phyloP scores from a whole-genome alignment of 2,888 invertebrate species.

The Drosophila tanythrix region DNA sequence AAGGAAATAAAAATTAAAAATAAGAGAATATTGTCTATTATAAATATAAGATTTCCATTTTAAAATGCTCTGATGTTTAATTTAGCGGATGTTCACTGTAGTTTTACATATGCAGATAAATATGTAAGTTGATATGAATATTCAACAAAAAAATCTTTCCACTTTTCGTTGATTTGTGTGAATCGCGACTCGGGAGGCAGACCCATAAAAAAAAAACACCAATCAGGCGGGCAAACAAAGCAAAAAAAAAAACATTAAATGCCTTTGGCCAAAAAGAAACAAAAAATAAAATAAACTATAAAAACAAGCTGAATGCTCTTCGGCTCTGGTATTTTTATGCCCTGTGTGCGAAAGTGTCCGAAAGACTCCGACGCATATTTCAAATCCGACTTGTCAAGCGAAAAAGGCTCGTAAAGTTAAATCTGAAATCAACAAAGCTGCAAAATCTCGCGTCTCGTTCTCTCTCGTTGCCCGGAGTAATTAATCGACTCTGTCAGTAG shows the following conservation, averaged over 20 bases:
- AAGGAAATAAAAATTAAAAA: background rate
- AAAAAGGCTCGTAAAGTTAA: constrained; percentile 79
- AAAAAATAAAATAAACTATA: constrained; percentile 33
- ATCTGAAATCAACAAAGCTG: constrained; percentile 73
- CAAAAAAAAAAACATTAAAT: constrained; percentile 39
- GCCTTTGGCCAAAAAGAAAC: constrained; percentile 36
- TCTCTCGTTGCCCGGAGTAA: constrained; percentile 53
- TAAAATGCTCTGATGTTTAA: background rate
- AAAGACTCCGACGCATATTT: constrained; percentile 67
- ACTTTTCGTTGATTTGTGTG: constrained; percentile 37
- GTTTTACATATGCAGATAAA: constrained; percentile 6
- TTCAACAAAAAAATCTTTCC: constrained; percentile 36
- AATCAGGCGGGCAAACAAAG: constrained; percentile 49
- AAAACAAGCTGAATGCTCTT: constrained; percentile 35
- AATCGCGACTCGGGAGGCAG: constrained; percentile 27
- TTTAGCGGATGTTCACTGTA: background rate
- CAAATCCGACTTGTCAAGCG: constrained; percentile 76
- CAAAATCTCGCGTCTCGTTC: background rate
- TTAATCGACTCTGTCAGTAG: constrained; percentile 66
- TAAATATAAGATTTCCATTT: background rate
- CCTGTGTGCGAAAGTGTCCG: constrained; percentile 66
- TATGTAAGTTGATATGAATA: constrained; percentile 8
- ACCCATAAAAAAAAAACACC: constrained; percentile 37
- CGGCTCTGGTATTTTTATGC: constrained; percentile 70
- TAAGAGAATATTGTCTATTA: background rate